These are phyloP conservation scores for Sphenodon punctatus DNA, from an alignment of 2,797 vertebrate species.

Conservation along the genomic window DNA sequence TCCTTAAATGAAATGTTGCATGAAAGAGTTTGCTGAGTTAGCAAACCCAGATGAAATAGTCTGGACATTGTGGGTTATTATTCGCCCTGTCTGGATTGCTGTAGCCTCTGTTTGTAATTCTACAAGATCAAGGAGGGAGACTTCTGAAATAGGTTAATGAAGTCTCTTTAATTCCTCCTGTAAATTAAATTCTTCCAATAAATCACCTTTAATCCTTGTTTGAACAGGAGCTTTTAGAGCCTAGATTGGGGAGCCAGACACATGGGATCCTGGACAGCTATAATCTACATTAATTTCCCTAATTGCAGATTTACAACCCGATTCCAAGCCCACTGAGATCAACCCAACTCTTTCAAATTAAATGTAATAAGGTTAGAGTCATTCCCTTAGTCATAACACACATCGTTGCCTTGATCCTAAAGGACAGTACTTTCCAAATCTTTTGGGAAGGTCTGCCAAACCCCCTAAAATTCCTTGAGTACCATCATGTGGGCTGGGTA, in stretches of 20 bases:
- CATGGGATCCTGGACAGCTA: background rate
- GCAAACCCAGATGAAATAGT: no score
- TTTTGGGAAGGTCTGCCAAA: no score
- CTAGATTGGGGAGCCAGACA: background rate
- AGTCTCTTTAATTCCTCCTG: background rate
- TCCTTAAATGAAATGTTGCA: no score
- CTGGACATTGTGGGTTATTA: no score
- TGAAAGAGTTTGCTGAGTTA: no score
- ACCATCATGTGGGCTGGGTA: no score
- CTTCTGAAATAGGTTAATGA: background rate
- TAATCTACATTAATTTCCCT: background rate
- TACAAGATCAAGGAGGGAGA: no score
- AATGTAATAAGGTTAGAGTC: background rate
- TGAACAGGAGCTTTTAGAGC: background rate
- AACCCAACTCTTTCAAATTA: background rate
- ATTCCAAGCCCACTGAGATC: background rate
- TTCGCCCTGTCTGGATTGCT: no score
- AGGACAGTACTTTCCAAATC: no score
- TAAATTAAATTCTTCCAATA: constrained; percentile 2
- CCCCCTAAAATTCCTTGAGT: no score
- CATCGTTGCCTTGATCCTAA: background rate
- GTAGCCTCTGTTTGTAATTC: no score
- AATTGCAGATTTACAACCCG: background rate
- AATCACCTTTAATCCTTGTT: constrained; percentile 18
- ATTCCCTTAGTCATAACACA: background rate